Base-by-base conservation (phyloP, 1,140 invertebrate genomes). In the Trachymyrmex cornetzi region DNA sequence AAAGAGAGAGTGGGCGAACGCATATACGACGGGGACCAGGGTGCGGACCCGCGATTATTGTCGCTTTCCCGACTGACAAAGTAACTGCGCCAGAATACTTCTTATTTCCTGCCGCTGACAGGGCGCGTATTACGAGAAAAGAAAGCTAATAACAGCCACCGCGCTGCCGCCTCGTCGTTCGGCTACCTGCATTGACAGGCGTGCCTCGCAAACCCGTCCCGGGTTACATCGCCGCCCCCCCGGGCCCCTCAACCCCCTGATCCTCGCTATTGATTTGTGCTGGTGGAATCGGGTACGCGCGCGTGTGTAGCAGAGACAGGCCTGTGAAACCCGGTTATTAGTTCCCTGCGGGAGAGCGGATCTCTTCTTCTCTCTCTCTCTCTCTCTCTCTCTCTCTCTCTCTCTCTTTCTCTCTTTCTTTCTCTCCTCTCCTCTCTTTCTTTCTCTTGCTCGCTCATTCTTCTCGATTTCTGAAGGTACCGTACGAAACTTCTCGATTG, bases 91-190 rank as follows among this genome's bases (percentile, higher is more conserved):
- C 88, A 84, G 90, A 86, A 63, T 82, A 91, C 91, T 92, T 92
- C 90, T 93, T 92, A 88, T 91, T 91, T 93, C 77, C 95, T 95
- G 95, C 34, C 86, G 87, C 72, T 95, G 94, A 95, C 95, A 95
- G 95, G 94, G 88, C 92, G 92, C 89, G 91, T 91, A 95, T 95
- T 95, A 95, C 86, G 86, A 88, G 53, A 66, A 82, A 61, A 86
- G 81, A 89, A 85, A 94, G 94, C 93, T 95, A 95, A 95, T 95
- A 95, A 95, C 94, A 94, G 92, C 87, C 67, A 61, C 66, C 55
- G 86, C 67, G 55, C 11, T 50, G 72, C 55, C 80, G 75, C 75
- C 63, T 72, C 79, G 66, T 87, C 88, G 84, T 84, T 90, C 91
- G 86, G 91, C 89, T 92, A 90, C 90, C 91, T 91, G 91, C 85